These are phyloP conservation scores for Cyanoramphus novaezelandiae DNA, from an alignment of 2,113 vertebrate species.

Conservation along the genomic window DNA sequence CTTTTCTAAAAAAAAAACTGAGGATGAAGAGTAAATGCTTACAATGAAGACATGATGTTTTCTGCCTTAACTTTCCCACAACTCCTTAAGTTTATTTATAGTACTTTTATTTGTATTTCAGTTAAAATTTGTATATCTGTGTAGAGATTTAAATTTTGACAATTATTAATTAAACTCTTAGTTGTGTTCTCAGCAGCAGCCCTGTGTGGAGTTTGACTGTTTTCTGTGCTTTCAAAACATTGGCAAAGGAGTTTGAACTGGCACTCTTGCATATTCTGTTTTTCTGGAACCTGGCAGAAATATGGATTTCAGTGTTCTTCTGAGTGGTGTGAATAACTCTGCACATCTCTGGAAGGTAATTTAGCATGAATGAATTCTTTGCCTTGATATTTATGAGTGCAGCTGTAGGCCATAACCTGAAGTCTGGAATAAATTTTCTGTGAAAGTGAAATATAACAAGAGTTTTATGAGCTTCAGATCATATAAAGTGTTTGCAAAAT, in stretches of 20 bases:
- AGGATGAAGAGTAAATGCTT: not conserved
- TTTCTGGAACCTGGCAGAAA: constrained; percentile 14
- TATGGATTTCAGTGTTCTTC: constrained; percentile 42
- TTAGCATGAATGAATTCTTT: constrained; percentile 60
- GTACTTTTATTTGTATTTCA: not conserved
- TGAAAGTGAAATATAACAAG: constrained; percentile 48
- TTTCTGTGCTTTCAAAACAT: not conserved
- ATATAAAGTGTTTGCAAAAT: constrained; percentile 58
- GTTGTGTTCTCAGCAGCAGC: not conserved
- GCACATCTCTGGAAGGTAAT: constrained; percentile 55
- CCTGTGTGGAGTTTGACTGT: not conserved
- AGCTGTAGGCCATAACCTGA: constrained; percentile 63
- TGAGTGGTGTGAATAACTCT: constrained; percentile 29
- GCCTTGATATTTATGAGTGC: constrained; percentile 57
- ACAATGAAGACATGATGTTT: not conserved
- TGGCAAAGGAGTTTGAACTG: not conserved
- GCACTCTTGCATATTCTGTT: not conserved
- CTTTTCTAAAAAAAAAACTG: not conserved
- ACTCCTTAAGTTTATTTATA: not conserved
- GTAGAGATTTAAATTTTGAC: not conserved
- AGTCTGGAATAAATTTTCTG: constrained; percentile 64
- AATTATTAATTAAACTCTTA: not conserved
- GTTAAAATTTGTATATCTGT: not conserved
- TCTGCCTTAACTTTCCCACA: not conserved
- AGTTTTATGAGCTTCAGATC: constrained; percentile 53